Evolutionary conservation across 2,113 vertebrate genomes (phyloP).

Genomic region (Phylloscopus trochilus): DNA sequence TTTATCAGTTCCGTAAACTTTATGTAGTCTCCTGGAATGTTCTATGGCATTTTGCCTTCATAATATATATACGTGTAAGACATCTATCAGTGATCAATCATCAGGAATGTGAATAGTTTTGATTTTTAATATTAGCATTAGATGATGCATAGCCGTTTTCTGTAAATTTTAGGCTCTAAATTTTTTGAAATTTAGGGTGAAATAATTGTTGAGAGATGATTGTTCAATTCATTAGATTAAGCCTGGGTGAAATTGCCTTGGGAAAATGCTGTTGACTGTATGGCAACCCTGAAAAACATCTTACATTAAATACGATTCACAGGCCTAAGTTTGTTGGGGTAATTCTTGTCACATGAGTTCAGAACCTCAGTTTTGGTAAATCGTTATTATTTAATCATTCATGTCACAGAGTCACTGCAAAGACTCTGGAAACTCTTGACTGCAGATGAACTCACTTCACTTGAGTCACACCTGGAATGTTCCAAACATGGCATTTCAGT

Average conservation of each 20-base stretch:
- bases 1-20: background rate
- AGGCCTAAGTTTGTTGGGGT: background rate
- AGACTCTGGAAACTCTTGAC: background rate
- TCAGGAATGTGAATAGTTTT: background rate
- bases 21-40: background rate
- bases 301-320: background rate
- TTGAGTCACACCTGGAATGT: background rate
- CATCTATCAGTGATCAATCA: background rate
- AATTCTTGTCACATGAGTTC: background rate
- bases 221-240: background rate
- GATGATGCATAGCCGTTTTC: background rate
- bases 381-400: background rate
- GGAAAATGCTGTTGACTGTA: background rate
- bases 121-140: background rate
- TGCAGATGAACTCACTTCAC: background rate
- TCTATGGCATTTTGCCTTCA: background rate
- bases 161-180: background rate
- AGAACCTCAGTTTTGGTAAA: background rate
- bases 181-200: background rate
- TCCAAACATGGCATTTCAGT: background rate
- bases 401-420: background rate
- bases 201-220: background rate
- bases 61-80: background rate
- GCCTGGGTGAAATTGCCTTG: background rate
- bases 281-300: background rate